A percentile compares a stretch with the other conserved stretches of the same genome.
phyloP scores from a whole-genome alignment of 2,797 vertebrate species.

The Tolypeutes matacus region DNA sequence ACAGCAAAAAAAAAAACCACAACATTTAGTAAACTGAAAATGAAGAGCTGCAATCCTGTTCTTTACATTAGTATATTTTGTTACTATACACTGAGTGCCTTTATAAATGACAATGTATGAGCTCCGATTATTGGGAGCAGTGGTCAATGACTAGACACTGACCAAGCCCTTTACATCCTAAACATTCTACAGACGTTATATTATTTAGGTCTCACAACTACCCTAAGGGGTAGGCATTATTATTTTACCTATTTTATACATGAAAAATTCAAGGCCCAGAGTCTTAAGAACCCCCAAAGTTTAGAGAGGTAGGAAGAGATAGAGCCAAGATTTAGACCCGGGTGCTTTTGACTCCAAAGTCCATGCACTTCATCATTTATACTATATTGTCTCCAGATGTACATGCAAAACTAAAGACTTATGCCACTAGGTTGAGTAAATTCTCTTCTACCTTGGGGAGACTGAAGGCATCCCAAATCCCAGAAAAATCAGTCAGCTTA shows the following conservation, averaged over 20 bases:
- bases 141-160: background rate
- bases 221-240: background rate
- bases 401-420: background rate
- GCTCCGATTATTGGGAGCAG: background rate
- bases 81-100: background rate
- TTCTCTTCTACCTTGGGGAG: constrained; percentile 38
- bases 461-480: constrained; percentile 53
- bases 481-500: constrained; percentile 59
- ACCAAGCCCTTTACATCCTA: background rate
- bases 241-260: background rate
- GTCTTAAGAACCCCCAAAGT: background rate
- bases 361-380: background rate
- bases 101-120: background rate
- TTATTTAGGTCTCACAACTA: background rate
- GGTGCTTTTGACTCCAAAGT: background rate
- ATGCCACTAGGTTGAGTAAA: background rate
- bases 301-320: background rate
- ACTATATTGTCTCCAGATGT: background rate
- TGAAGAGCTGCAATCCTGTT: background rate
- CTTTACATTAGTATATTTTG: background rate
- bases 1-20: background rate
- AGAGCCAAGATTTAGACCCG: background rate
- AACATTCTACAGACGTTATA: background rate
- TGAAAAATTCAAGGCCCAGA: background rate
- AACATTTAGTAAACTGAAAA: background rate